A percentile compares a stretch with the other conserved stretches of the same genome.
phyloP scores from a whole-genome alignment of 2,797 vertebrate species.

The Diplodus sargus region DNA sequence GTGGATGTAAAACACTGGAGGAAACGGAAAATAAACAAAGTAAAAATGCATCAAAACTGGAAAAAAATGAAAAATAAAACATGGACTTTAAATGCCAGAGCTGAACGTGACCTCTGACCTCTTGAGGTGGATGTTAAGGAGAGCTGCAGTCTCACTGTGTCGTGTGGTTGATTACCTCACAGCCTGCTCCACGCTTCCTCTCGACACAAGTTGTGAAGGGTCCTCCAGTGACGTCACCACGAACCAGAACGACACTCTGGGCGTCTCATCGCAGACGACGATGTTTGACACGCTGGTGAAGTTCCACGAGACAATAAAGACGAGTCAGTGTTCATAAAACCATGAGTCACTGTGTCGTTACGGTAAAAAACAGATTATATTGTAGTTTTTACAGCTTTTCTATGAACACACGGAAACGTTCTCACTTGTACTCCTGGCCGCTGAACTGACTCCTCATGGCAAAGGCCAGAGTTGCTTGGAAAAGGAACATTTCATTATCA shows the following conservation, averaged over 20 bases:
- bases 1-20: too few species aligned
- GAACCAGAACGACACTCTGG: constrained; percentile 85
- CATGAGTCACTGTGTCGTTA: constrained; percentile 18
- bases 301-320: constrained; percentile 43
- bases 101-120: not conserved
- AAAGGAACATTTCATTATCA: constrained; percentile 91
- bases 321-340: constrained; percentile 14
- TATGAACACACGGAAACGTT: not conserved
- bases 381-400: not conserved
- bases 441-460: constrained; percentile 87
- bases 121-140: not conserved
- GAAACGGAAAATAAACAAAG: not conserved
- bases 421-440: constrained; percentile 87
- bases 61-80: not conserved
- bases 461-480: constrained; percentile 92
- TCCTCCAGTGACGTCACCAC: constrained; percentile 72
- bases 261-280: constrained; percentile 73
- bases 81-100: not conserved
- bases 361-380: not conserved
- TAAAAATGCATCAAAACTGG: not conserved
- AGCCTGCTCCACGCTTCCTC: constrained; percentile 71
- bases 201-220: not conserved
- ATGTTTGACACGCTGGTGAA: constrained; percentile 77
- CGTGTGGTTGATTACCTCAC: constrained; percentile 76
- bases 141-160: not conserved